phyloP scores from a whole-genome alignment of 2,888 invertebrate genomes.

The Schizotus pectinicornis region DNA sequence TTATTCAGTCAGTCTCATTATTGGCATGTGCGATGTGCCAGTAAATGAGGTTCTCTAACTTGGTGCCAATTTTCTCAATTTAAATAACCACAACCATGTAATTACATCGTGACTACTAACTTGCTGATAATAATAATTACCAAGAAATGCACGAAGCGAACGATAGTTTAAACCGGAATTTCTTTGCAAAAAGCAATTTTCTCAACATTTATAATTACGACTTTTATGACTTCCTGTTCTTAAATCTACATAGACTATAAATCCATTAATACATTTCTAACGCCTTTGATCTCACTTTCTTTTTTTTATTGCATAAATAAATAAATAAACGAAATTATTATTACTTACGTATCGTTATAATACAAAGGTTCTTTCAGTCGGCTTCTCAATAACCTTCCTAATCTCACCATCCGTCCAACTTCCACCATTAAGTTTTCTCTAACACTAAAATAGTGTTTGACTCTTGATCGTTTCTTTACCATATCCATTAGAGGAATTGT shows the following conservation, averaged over 20 bases:
- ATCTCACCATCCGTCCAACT: conserved; percentile 73
- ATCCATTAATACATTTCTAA: no score
- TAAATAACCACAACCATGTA: no score
- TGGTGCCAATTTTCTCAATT: no score
- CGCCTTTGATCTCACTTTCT: not conserved
- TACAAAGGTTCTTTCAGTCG: conserved; percentile 69
- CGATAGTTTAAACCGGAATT: no score
- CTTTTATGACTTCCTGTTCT: not conserved
- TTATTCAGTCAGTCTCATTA: no score
- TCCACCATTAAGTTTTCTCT: conserved; percentile 72
- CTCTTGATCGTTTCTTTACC: conserved; percentile 55
- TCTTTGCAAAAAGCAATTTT: no score
- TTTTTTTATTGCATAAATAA: not conserved
- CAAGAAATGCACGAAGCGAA: no score
- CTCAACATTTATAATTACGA: no score
- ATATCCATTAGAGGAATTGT: conserved; percentile 58
- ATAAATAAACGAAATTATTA: not conserved
- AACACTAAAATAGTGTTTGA: conserved; percentile 64
- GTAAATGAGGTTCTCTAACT: no score
- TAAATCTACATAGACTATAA: not conserved
- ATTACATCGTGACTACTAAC: no score
- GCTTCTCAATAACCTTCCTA: conserved; percentile 71
- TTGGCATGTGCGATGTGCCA: no score
- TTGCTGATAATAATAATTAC: no score
- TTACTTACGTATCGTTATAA: conserved; percentile 30